Base-by-base conservation (phyloP, 2,113 vertebrate species). In the Cebidichthys violaceus region DNA sequence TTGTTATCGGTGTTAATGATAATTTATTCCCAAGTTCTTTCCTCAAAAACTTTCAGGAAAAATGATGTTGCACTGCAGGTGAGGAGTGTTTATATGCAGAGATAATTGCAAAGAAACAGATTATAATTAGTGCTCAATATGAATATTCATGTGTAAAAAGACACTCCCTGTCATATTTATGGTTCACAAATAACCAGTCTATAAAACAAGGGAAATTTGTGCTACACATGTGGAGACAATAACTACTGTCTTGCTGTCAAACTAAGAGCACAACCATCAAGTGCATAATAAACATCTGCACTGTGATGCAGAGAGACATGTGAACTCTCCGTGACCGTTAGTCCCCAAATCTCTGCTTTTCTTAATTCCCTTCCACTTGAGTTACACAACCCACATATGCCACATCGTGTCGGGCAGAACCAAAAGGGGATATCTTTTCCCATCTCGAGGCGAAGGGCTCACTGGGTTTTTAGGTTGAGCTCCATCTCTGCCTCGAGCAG, bases 361-460 rank as follows among this genome's bases (percentile, higher is more conserved):
- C 50, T 74, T 83, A 77, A 87, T 85, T 90, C 75, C 61, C 64
- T 89, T 90, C 88, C 89, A 83, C 82, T 86, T 75, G 84, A 90
- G 70, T 91, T 89, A 88, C 82, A 84, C 87, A 76, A 70, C 80
- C 83, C 80, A 68, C 88, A 88, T 75, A 92, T 89, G 85, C 67
- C 86, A 89, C 86, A 82, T 84, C 70, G 20, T 54, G 84, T 87
- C 65, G 67, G 65, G 50, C 37, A 69, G 72, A 80, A 85, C 79
- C 70, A 59, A 75, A 43, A 82, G 82, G 73, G 75, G 65, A 83
- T 68, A 65, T 81, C 81, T 82, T 70, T 72, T n/a, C 15, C 43
- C 77, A 13, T 33, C 60, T 70, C 7, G 5, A 43, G 64, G 54
- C 27, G 47, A 87, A 79, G 68, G 1, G 24, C 85, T 62, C 77